Evolutionary conservation across 1,140 invertebrate species (phyloP), one percentile per base, ranked within the genome.

Genomic region (Hydropsyche tenuis): DNA sequence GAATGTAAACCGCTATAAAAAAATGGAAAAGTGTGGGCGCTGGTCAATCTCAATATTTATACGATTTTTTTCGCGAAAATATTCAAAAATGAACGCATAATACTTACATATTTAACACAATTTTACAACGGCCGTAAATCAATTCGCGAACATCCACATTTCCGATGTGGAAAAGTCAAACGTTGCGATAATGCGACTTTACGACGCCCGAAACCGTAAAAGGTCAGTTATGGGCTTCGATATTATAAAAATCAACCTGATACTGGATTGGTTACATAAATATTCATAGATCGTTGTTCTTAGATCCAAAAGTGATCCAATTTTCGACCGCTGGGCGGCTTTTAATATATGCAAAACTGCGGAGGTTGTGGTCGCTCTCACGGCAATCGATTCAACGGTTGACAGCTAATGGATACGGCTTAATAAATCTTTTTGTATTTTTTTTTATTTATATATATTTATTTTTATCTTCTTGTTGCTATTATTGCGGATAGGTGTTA

Each of bases 321-420:
- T 70, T 70, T 25, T 27, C 30, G 68, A 56, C 56, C 68, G 9
- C 14, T 16, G 20, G 18, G n/a, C 20, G 45, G 18, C 23, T 56
- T 37, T 46, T 70, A 70, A 70, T 70, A 18, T 70, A 70, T 70
- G 46, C 51, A 56, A 46, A 70, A 70, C 23, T 68, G 56, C 37
- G 65, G 65, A 68, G 65, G 46, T 23, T 70, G 48, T 56, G 68
- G 43, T 56, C 68, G 27, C 48, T 70, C 68, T 70, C 68, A 70
- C 68, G 68, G 68, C 68, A 70, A 70, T 70, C 68, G 45, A 70
- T 70, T 70, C 68, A 60, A 20, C 51, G 27, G 68, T 45, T 70
- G 68, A 70, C 68, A 70, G 48, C 51, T 46, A 43, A 42, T 56
- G 46, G 37, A 56, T 70, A 70, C 51, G 46, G 68, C 48, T 70